Evolutionary conservation across 2,888 invertebrate species (phyloP), one percentile per base, ranked within the genome.

Genomic region (Hirtodrosophila alboralis): DNA sequence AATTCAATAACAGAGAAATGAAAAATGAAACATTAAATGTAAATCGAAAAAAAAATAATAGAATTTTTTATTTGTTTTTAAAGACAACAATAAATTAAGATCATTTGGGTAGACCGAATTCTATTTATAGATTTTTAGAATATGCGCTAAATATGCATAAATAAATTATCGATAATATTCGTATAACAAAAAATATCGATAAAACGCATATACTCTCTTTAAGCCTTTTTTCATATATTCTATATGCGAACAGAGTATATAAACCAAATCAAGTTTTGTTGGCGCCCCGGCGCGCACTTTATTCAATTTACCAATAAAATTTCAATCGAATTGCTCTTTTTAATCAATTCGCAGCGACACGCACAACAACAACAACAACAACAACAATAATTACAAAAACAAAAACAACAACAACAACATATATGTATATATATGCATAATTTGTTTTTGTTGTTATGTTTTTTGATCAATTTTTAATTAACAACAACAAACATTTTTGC

Each of bases 231-330:
- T n/a, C n/a, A n/a, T 18, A 18, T 18, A 18, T 5, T 18, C 18
- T 18, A 1, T 18, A 5, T 23, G 33, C 33, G 23, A 36, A 31
- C 23, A 23, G 23, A 6, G 23, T 23, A 23, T 23, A 23, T 23
- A 30, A 63, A 28, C 51, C 52, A 30, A 56, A 59, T 54, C 61
- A 75, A 67, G 83, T 78, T 78, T 64, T 51, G 65, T 38, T 45
- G 63, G 47, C 47, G 40, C 53, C 70, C 62, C 52, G 53, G 58
- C 57, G 81, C 72, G 84, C 77, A 80, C 72, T 79, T 80, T 80
- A 80, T 89, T 89, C 89, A 89, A 89, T 89, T 89, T 89, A 77
- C 87, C 87, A 89, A 89, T 89, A 87, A 89, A 88, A 84, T 88
- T 88, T 75, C 88, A 89, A 89, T 89, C 87, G 85, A 87, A 75